Percentiles rank a stretch among this genome's conserved stretches.
These are phyloP conservation scores for Drosophila crucigera DNA, from an alignment of 2,888 invertebrate genomes.

Conservation along the genomic window DNA sequence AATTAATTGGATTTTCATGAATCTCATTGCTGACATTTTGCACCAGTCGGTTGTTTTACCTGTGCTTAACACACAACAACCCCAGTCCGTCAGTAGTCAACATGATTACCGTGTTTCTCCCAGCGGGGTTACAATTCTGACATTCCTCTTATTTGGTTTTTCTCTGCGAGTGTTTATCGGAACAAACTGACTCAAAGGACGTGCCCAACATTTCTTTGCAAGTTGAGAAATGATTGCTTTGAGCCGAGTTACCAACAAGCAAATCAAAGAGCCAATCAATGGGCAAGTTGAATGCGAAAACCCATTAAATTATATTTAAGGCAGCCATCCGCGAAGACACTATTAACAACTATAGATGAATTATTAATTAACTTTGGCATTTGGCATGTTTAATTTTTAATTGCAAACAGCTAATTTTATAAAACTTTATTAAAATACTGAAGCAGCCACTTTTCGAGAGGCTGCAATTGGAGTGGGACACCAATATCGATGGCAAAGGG, in stretches of 20 bases:
- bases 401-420: not conserved
- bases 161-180: not conserved
- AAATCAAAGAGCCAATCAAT: conserved; percentile 29
- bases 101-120: not conserved
- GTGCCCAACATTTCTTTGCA: conserved; percentile 1
- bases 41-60: not conserved
- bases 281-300: conserved; percentile 12
- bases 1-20: conserved; percentile 35
- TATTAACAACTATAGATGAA: conserved; percentile 8
- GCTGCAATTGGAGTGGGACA: not conserved
- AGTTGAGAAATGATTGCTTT: not conserved
- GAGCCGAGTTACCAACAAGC: conserved; percentile 9
- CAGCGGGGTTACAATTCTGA: not conserved
- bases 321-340: not conserved
- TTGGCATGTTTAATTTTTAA: not conserved
- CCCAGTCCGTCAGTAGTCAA: not conserved
- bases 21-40: not conserved
- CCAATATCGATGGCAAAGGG: not conserved
- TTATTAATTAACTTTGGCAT: not conserved
- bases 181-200: conserved; percentile 10
- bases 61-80: not conserved
- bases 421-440: too few relatives aligned
- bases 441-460: not conserved
- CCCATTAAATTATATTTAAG: conserved; percentile 30
- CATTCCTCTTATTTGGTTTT: not conserved